Evolutionary conservation across 2,113 vertebrate genomes (phyloP).

Genomic region (Elachura formosa): DNA sequence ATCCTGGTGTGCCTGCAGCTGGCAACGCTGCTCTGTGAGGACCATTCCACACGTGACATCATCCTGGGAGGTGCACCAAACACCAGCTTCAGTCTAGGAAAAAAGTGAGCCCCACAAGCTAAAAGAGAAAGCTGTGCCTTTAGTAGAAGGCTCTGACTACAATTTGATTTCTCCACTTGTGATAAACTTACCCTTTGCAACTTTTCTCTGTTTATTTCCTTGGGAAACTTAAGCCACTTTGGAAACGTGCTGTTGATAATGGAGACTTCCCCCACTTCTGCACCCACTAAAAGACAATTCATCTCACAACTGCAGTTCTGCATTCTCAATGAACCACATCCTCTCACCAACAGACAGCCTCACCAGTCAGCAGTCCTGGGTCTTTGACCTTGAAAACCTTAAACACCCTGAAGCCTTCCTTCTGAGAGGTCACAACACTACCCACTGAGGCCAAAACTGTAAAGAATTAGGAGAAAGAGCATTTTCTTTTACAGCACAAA

Average conservation of each 20-base stretch:
- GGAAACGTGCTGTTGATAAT: neutral
- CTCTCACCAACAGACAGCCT: neutral
- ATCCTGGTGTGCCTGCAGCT: neutral
- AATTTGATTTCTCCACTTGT: neutral
- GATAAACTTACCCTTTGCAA: neutral
- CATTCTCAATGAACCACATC: neutral
- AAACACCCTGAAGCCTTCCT: neutral
- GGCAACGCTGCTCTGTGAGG: rapidly evolving
- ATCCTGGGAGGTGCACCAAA: neutral
- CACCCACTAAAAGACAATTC: neutral
- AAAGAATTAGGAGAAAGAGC: neutral
- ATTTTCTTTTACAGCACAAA: neutral
- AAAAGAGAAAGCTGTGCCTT: neutral
- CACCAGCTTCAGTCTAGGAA: neutral
- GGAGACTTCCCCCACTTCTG: neutral
- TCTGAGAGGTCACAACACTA: neutral
- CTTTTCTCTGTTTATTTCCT: neutral
- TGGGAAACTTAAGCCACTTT: neutral
- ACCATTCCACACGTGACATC: neutral
- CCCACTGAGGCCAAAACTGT: neutral
- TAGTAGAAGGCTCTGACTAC: neutral
- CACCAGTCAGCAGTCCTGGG: neutral
- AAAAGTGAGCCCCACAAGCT: neutral
- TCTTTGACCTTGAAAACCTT: neutral
- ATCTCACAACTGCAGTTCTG: neutral